Evolutionary conservation across 2,113 vertebrate genomes (phyloP).

Genomic region (Oryzias curvinotus): DNA sequence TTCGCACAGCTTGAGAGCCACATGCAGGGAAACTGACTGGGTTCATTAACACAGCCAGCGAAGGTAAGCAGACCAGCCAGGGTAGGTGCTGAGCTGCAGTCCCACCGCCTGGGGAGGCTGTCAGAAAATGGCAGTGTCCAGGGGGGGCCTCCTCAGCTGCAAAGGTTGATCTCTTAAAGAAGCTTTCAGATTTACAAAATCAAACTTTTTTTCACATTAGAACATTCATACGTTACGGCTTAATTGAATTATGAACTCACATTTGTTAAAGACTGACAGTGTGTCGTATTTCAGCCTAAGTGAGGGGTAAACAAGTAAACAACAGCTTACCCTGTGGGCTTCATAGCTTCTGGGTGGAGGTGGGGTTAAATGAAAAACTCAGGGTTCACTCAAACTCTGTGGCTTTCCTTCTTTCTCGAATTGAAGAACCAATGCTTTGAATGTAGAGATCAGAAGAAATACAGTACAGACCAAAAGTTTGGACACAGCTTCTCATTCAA

Average conservation of each 20-base stretch:
- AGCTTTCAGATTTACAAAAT: background rate
- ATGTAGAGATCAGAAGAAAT: conserved; percentile 26
- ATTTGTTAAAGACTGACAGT: conserved; percentile 46
- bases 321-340: conserved; percentile 60
- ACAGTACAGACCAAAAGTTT: no score
- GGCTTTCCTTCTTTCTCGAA: background rate
- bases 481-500: no score
- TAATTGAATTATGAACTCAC: conserved; percentile 58
- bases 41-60: no score
- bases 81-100: no score
- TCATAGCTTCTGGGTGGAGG: conserved; percentile 32
- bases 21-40: no score
- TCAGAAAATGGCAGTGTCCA: no score
- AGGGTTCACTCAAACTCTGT: background rate
- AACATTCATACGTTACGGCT: conserved; percentile 11
- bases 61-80: no score
- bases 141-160: no score
- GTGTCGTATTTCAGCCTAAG: conserved; percentile 39
- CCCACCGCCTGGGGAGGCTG: no score
- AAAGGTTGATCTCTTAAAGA: no score
- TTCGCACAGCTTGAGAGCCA: no score
- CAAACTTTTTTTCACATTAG: background rate
- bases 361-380: conserved; percentile 1
- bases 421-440: background rate
- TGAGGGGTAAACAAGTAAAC: conserved; percentile 34